phyloP scores from a whole-genome alignment of 2,797 vertebrate genomes.

The Epinephelus awoara region DNA sequence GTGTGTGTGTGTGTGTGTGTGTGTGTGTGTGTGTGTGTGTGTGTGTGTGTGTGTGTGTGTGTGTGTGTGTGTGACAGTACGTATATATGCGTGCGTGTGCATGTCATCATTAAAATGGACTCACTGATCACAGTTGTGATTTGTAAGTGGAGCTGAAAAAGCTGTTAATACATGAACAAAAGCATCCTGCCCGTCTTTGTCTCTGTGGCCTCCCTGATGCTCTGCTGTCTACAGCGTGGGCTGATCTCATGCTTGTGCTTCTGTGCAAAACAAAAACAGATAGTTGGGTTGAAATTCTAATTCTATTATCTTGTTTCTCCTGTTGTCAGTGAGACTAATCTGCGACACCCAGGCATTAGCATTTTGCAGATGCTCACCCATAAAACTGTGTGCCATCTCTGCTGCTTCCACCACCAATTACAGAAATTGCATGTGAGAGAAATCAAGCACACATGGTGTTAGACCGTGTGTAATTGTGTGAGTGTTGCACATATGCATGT shows the following conservation, averaged over 20 bases:
- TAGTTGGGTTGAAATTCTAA: conserved; percentile 20
- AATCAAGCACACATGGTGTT: conserved; percentile 27
- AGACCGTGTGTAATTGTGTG: neutral
- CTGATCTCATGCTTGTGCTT: conserved; percentile 27
- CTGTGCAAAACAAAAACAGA: conserved; percentile 33
- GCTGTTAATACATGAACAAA: conserved; percentile 41
- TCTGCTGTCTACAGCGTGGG: neutral
- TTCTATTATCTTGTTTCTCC: conserved; percentile 33
- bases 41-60: conserved; percentile 16
- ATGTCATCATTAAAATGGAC: conserved; percentile 46
- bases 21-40: conserved; percentile 20
- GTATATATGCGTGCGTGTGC: conserved; percentile 6
- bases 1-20: conserved; percentile 19
- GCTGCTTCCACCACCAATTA: conserved; percentile 50
- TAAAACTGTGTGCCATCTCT: conserved; percentile 25
- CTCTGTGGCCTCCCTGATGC: neutral
- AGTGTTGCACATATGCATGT: conserved; percentile 1
- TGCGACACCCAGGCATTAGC: conserved; percentile 37
- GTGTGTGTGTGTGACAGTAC: conserved; percentile 10
- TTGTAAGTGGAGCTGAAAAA: conserved; percentile 43
- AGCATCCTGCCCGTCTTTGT: neutral
- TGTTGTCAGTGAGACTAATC: conserved; percentile 49
- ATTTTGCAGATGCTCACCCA: conserved; percentile 45
- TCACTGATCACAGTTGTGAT: conserved; percentile 43
- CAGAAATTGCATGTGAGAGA: conserved; percentile 41